phyloP scores from a whole-genome alignment of 35 echinoderm and acorn worm species.

The Chiridota heheva region DNA sequence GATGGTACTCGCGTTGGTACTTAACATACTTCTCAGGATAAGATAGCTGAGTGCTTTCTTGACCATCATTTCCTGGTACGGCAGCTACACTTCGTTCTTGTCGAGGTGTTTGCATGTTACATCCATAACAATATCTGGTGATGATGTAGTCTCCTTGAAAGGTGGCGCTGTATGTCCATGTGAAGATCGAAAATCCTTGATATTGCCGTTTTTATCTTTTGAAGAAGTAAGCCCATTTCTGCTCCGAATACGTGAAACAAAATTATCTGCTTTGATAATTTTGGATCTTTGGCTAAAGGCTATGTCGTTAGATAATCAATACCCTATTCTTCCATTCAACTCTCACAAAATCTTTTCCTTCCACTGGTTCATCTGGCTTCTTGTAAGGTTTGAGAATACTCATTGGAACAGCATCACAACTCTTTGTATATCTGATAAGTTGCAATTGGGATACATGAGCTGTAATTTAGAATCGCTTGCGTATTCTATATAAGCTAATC shows the following conservation, averaged over 20 bases:
- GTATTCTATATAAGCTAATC: conserved; percentile 19
- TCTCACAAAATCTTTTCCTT: conserved; percentile 14
- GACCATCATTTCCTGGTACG: background rate
- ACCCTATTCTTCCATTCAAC: conserved; percentile 77
- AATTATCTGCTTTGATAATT: background rate
- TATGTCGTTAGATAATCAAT: conserved; percentile 26
- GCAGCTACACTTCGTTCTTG: background rate
- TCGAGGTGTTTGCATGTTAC: conserved; percentile 1
- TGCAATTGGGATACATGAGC: conserved; percentile 45
- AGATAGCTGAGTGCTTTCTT: conserved; percentile 58
- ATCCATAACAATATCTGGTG: background rate
- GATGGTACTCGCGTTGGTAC: conserved; percentile 44
- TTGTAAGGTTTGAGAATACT: conserved; percentile 65
- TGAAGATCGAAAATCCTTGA: background rate
- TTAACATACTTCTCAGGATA: conserved; percentile 58
- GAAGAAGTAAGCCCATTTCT: conserved; percentile 27
- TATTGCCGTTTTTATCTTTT: background rate
- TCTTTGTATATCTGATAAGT: conserved; percentile 16
- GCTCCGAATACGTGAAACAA: background rate
- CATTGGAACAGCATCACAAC: conserved; percentile 11
- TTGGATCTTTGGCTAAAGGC: background rate
- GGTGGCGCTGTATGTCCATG: background rate
- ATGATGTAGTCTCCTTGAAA: background rate
- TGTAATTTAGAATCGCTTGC: conserved; percentile 43
- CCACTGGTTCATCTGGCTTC: conserved; percentile 56